A percentile compares a stretch with the other conserved stretches of the same genome.
Evolutionary conservation across 2,113 vertebrate genomes (phyloP).

Genomic region (Myocastor coypus): DNA sequence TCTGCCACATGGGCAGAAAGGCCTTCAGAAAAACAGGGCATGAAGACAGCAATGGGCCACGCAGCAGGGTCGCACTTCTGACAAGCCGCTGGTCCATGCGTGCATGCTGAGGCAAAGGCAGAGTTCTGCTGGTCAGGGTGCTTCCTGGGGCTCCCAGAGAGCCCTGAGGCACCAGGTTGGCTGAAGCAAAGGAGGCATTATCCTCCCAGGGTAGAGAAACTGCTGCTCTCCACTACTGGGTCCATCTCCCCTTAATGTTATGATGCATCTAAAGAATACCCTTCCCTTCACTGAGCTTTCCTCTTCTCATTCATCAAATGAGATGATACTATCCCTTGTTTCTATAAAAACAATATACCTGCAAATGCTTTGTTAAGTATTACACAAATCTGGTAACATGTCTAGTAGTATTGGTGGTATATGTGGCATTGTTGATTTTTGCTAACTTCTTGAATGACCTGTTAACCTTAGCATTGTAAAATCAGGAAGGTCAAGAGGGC

Average conservation of each 20-base stretch:
- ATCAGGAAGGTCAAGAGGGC: neutral
- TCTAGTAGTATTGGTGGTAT: neutral
- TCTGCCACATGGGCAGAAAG: neutral
- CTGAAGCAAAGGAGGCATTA: neutral
- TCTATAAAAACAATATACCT: neutral
- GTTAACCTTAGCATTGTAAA: neutral
- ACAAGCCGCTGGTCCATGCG: neutral
- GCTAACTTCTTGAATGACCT: neutral
- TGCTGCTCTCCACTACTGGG: neutral
- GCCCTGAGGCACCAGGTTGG: neutral
- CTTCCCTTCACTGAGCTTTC: neutral
- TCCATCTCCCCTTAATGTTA: neutral
- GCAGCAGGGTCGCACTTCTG: neutral
- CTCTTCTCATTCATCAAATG: neutral
- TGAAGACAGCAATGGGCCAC: neutral
- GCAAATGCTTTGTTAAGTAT: conserved; percentile 4
- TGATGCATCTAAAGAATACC: neutral
- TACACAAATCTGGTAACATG: neutral
- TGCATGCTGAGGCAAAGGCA: neutral
- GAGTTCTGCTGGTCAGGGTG: neutral
- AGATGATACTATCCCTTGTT: neutral
- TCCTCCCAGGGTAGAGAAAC: neutral
- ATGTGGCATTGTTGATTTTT: neutral
- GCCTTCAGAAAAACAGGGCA: neutral
- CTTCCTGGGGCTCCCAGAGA: neutral